Evolutionary conservation across 2,797 vertebrate species (phyloP).

Genomic region (Gymnothorax javanicus): DNA sequence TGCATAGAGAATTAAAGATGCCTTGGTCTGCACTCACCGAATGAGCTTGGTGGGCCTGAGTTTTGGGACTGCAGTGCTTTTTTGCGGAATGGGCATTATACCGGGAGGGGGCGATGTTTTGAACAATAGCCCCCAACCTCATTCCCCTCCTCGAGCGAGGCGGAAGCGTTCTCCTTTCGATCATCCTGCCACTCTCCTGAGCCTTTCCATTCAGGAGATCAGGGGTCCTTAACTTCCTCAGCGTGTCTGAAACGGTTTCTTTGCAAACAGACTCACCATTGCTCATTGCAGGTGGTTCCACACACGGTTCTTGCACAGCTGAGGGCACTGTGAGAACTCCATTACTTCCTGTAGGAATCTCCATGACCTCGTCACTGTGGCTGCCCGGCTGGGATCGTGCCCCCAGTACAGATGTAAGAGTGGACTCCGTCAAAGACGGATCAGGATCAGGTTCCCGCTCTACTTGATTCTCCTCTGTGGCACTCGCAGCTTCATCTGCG

Average conservation of each 20-base stretch:
- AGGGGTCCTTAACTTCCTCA: conserved; percentile 39
- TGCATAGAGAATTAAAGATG: conserved; percentile 20
- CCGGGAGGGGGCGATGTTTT: conserved; percentile 71
- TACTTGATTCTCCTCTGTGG: conserved; percentile 35
- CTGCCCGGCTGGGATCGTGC: conserved; percentile 26
- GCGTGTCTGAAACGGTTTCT: conserved; percentile 37
- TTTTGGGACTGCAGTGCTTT: conserved; percentile 48
- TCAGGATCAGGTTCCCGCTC: conserved; percentile 37
- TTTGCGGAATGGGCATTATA: conserved; percentile 60
- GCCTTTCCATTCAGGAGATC: conserved; percentile 59
- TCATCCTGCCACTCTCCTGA: conserved; percentile 48
- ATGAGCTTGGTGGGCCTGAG: conserved; percentile 29
- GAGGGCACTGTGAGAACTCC: conserved; percentile 34
- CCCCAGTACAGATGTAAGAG: conserved; percentile 23
- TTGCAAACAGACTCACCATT: conserved; percentile 53
- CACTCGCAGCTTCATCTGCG: conserved; percentile 39
- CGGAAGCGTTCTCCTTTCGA: conserved; percentile 66
- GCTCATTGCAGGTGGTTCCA: conserved; percentile 41
- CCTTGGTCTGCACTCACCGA: conserved; percentile 25
- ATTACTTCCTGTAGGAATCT: conserved; percentile 42
- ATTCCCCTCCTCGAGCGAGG: conserved; percentile 65
- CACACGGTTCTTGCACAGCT: conserved; percentile 30
- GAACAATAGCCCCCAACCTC: conserved; percentile 71
- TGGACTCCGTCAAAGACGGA: conserved; percentile 31
- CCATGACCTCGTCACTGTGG: conserved; percentile 26